phyloP scores from a whole-genome alignment of 64 coral and sea anemone species.

The Montipora sp. region DNA sequence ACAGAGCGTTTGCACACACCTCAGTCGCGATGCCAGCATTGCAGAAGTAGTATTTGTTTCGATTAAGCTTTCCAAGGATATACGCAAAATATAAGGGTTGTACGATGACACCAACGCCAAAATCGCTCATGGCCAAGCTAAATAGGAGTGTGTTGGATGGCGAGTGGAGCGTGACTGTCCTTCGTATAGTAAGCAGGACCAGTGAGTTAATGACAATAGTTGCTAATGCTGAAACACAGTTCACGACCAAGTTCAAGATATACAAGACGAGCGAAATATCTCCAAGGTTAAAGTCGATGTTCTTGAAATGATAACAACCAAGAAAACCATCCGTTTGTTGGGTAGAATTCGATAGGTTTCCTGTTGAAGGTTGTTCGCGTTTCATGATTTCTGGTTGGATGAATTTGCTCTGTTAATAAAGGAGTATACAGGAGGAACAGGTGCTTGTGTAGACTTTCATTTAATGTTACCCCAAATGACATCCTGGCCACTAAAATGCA shows the following conservation, averaged over 20 bases:
- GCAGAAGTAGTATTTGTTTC: constrained; percentile 12
- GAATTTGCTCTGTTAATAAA: too few species aligned
- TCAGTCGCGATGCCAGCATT: not conserved
- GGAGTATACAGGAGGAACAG: too few species aligned
- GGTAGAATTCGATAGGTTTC: not conserved
- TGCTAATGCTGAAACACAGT: not conserved
- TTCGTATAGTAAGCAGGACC: constrained; percentile 23
- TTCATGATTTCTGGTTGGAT: too few species aligned
- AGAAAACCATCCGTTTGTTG: not conserved
- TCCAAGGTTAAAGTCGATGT: not conserved
- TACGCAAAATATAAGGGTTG: constrained; percentile 28
- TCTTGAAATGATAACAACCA: constrained; percentile 7
- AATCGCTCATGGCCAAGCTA: constrained; percentile 21
- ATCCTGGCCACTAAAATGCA: too few species aligned
- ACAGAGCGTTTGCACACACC: constrained; percentile 27
- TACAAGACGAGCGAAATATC: not conserved
- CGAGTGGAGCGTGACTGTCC: constrained; percentile 18
- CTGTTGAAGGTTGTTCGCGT: too few species aligned
- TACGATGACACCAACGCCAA: constrained; percentile 35
- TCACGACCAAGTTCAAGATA: constrained; percentile 1
- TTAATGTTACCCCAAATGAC: too few species aligned
- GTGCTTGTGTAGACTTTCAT: too few species aligned
- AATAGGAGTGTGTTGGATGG: constrained; percentile 26
- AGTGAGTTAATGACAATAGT: not conserved
- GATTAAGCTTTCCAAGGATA: not conserved